Evolutionary conservation across 1,140 invertebrate genomes (phyloP), one percentile per base, ranked within the genome.

Genomic region (Caenorhabditis brenneri): DNA sequence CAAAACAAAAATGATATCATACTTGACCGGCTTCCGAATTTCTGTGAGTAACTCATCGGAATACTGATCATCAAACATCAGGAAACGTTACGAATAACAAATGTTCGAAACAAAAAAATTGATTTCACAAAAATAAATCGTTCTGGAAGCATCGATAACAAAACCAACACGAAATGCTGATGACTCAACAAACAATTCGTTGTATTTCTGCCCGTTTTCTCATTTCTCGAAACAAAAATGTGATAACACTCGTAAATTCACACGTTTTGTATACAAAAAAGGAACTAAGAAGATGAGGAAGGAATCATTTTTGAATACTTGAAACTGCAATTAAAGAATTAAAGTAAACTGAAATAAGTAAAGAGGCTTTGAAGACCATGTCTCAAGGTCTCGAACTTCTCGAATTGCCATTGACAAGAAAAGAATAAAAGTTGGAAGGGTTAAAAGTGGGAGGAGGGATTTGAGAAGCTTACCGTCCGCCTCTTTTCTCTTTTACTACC

Each of bases 211-310:
- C 24, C 31, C 12, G 2, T 36, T 33, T 74, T 24, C 24, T 24
- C 33, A 22, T 74, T 65, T 65, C 58, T 29, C 9, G 49, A 51
- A 55, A 36, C 6, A 36, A 65, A 65, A 36, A 42, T 12, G 29
- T 58, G 12, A 42, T 58, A 7, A 27, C 7, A 16, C 53, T 27
- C 5, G 5, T 29, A n/a, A 51, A 51, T 7, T 36, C 12, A 39
- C 33, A 39, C 31, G 60, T 65, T n/a, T n/a, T n/a, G n/a, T n/a
- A n/a, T n/a, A n/a, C 60, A 65, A 36, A 65, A 65, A n/a, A 16
- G 12, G n/a, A 27, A 58, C 2, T 16, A 53, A 10, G 1, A 58
- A 58, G 27, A 27, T 29, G 27, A 16, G 55, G 55, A 58, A 58
- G 27, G 55, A 27, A 29, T 29, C 31, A 36, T 65, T 36, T 22